Base-by-base conservation (phyloP, 2,888 invertebrate genomes). In the Dyspetes luteomarginatus region DNA sequence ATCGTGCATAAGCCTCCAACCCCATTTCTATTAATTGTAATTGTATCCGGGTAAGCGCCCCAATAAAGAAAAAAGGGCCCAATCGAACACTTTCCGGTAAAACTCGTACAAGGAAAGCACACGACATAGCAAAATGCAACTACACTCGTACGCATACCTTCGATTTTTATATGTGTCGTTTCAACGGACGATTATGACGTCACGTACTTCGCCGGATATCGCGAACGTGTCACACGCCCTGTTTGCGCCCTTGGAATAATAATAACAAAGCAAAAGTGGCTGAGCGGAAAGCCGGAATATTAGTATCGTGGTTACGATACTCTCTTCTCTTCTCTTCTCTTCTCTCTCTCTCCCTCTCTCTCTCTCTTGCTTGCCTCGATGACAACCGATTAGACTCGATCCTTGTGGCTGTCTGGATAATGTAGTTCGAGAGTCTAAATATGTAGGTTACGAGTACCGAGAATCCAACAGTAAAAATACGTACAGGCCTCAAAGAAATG, bases 151-250 rank as follows among this genome's bases (percentile, higher is more conserved):
- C 71, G 56, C 22, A 28, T 64, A 62, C 48, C n/a, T n/a, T n/a
- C n/a, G n/a, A n/a, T n/a, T n/a, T n/a, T n/a, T n/a, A n/a, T n/a
- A n/a, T n/a, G 71, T 58, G 69, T n/a, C 65, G 80, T 81, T 76
- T 83, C 81, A 67, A 60, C 77, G 74, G 52, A 74, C 85, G 85
- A 81, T 87, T 89, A 86, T 89, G 90, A 91, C 91, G 89, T 90
- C 91, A 90, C 91, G 91, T 91, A 90, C 89, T 82, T 83, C 85
- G 86, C 91, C 91, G 91, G 91, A 91, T 89, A 90, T 88, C 88
- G 88, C 83, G 86, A 87, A 91, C 90, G 91, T 91, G 90, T 87
- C 88, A 82, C 87, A 85, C 85, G 88, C 82, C 71, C 83, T 83
- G 84, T 86, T 85, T 75, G 84, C 85, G 84, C 86, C 85, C 88